Base-by-base conservation (phyloP, 2,797 vertebrate species). In the Sebastes taczanowskii region DNA sequence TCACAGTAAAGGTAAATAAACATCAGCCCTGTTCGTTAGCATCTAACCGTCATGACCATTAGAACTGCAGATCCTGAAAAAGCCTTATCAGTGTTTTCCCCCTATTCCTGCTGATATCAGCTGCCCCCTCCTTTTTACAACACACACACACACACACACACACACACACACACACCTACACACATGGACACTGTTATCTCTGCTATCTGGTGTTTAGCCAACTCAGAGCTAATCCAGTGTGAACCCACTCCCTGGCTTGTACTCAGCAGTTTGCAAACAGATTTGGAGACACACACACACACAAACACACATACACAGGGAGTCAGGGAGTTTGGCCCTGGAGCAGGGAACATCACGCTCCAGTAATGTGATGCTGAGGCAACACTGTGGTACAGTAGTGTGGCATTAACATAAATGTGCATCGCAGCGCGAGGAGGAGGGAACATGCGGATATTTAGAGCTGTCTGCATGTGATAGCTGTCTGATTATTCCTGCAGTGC, bases 191-290 rank as follows among this genome's bases (percentile, higher is more conserved):
- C 61, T 55, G 83, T 89, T 92, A 94, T 94, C 90, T 85, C 81
- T 85, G 70, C 89, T 91, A 93, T 93, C 92, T 93, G 87, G 75
- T 94, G 92, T 94, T 93, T 93, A 93, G 92, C 88, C 92, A 92
- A 93, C 91, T 93, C 90, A 91, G 83, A 90, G 84, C 86, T 94
- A 94, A 94, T 94, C 92, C 93, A 90, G 88, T 92, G 92, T 94
- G 92, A 94, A 93, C 90, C 85, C 86, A 90, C 85, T 92, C 91
- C 78, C 80, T 92, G 88, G 88, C 86, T 91, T 90, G 84, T 90
- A 91, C 90, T 93, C 92, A 94, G 92, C 92, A 94, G 91, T 94
- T 95, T 94, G 91, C 89, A 93, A 93, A 94, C 92, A 92, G 81
- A 93, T 93, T 86, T 89, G 67, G 56, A 88, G 77, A 82, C 42